These are phyloP conservation scores for Artibeus lituratus DNA, from an alignment of 2,797 vertebrate species.

Conservation along the genomic window DNA sequence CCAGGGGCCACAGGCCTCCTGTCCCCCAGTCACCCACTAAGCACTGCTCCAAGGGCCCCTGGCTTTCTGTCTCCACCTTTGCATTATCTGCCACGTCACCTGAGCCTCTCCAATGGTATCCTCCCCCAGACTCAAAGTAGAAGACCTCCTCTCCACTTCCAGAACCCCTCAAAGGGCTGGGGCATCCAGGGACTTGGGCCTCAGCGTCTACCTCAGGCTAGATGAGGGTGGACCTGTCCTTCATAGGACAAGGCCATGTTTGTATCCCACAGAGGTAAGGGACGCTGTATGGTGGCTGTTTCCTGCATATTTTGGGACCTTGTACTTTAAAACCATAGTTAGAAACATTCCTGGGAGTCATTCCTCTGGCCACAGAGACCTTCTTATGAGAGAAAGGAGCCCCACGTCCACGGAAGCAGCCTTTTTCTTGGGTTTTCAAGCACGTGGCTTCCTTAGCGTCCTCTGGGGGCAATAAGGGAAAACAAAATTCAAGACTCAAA, in stretches of 20 bases:
- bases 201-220: slow-evolving; percentile 10
- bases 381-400: neutral
- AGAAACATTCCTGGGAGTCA: neutral
- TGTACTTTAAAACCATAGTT: neutral
- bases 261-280: neutral
- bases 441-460: neutral
- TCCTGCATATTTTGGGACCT: neutral
- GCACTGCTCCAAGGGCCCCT: neutral
- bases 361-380: neutral
- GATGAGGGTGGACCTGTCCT: slow-evolving; percentile 69
- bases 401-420: neutral
- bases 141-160: neutral
- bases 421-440: neutral
- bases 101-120: neutral
- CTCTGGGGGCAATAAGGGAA: neutral
- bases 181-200: neutral
- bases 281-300: neutral
- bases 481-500: neutral
- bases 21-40: neutral
- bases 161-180: neutral
- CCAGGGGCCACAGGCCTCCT: neutral
- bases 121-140: neutral
- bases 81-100: neutral
- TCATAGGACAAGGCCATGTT: slow-evolving; percentile 79
- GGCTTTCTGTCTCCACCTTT: slow-evolving; percentile 7